Base-by-base conservation (phyloP, 1,140 invertebrate species). In the Cecropterus lyciades region DNA sequence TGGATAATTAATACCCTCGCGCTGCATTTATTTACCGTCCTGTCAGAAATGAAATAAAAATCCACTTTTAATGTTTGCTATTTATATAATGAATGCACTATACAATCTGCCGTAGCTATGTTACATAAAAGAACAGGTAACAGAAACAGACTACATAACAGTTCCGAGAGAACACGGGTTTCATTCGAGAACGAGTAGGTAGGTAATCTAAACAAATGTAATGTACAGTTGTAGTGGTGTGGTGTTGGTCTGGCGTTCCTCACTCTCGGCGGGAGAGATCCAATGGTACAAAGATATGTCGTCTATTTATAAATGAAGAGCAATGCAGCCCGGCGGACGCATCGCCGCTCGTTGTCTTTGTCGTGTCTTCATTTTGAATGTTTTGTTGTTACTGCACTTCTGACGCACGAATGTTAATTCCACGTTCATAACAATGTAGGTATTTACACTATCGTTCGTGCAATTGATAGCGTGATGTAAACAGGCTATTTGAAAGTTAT, bases 211-310 rank as follows among this genome's bases (percentile, higher is more conserved):
- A 85, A 87, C 75, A 84, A 79, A 83, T 79, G 72, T 69, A 66
- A 62, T 75, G 64, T 75, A 71, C 51, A 70, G 52, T 70, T 69
- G 70, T 74, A 72, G 64, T 74, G 70, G 73, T 77, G 67, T 40
- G 46, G 40, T 52, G 73, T 77, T 75, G 77, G 62, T 72, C 83
- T 82, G 81, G 80, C 76, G 73, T 84, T 75, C 77, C 80, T 83
- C 82, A 81, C 83, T 84, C 82, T 90, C 77, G 82, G 80, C 75
- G 87, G 88, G 88, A 91, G 88, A 89, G 77, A 60, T 85, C 81
- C 80, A 85, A 75, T 77, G 81, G 80, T 81, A 83, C 79, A 80
- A 84, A 86, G 85, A 89, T 84, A 82, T 81, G 80, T 81, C 77
- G 76, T 83, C 85, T 91, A 91, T 91, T 91, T 89, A 86, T 91